Evolutionary conservation across 2,113 vertebrate species (phyloP).

Genomic region (Castor canadensis): DNA sequence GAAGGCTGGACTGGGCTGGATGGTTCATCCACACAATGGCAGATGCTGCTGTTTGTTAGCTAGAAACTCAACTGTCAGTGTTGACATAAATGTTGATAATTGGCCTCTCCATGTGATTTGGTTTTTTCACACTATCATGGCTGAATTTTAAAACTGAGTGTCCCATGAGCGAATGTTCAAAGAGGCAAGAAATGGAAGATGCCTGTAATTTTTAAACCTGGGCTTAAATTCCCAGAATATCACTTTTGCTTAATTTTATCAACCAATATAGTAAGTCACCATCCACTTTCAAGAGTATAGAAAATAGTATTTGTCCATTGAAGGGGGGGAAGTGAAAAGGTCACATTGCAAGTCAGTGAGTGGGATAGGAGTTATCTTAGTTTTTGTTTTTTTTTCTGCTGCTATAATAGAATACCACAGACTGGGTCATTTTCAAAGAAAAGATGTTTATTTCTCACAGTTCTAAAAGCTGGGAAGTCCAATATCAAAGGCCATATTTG

Average conservation of each 20-base stretch:
- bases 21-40: not conserved
- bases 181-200: not conserved
- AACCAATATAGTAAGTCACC: not conserved
- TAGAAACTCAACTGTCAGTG: not conserved
- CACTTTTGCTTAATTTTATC: not conserved
- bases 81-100: not conserved
- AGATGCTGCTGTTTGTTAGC: not conserved
- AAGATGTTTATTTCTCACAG: not conserved
- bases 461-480: not conserved
- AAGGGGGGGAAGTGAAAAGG: not conserved
- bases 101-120: not conserved
- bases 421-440: not conserved
- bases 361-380: not conserved
- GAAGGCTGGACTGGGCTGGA: not conserved
- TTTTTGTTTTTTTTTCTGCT: not conserved
- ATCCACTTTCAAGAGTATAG: not conserved
- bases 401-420: not conserved
- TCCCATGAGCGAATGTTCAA: not conserved
- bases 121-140: not conserved
- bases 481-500: not conserved
- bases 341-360: not conserved
- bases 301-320: not conserved
- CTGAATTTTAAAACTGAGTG: not conserved
- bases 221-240: not conserved
- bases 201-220: not conserved